Percentiles rank a stretch among this genome's conserved stretches.
Conservation (phyloP, 64 coral and sea anemone species). For the Platygyra sinensis region DNA sequence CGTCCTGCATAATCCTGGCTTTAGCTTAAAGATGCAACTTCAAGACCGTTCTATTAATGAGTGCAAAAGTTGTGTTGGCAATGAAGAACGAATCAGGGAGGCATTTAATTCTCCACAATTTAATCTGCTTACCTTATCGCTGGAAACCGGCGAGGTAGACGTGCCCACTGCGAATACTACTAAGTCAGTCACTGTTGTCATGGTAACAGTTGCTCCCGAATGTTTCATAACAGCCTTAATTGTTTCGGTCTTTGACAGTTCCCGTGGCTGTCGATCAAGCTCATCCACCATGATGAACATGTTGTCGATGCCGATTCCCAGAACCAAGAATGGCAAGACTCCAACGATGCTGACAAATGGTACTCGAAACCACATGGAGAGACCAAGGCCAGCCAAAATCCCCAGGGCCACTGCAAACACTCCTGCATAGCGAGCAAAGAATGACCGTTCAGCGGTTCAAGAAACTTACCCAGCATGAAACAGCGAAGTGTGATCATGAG, state of each 20-base stretch:
- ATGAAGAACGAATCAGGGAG: neutral
- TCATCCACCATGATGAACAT: conserved; percentile 83
- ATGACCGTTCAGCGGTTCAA: conserved; percentile 57
- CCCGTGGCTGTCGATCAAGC: conserved; percentile 64
- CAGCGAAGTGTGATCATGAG: conserved; percentile 55
- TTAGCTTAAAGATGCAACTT: no score
- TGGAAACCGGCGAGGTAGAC: conserved; percentile 60
- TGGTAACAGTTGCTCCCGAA: conserved; percentile 76
- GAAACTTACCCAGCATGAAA: conserved; percentile 47
- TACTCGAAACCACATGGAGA: conserved; percentile 18
- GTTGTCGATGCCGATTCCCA: conserved; percentile 87
- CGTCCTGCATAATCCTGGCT: no score
- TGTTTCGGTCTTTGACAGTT: conserved; percentile 29
- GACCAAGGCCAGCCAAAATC: conserved; percentile 36
- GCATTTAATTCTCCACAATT: neutral
- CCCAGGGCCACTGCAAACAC: conserved; percentile 56
- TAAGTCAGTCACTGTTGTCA: conserved; percentile 89
- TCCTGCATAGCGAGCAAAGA: conserved; percentile 57
- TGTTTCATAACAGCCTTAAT: conserved; percentile 72
- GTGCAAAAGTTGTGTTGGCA: no score
- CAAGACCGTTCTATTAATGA: no score
- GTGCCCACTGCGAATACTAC: conserved; percentile 89
- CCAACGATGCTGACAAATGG: conserved; percentile 80
- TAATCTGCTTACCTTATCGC: neutral
- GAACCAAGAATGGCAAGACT: conserved; percentile 75